Evolutionary conservation across 2,888 invertebrate species (phyloP), one percentile per base, ranked within the genome.

Genomic region (Drosophila nr. perissopoda): DNA sequence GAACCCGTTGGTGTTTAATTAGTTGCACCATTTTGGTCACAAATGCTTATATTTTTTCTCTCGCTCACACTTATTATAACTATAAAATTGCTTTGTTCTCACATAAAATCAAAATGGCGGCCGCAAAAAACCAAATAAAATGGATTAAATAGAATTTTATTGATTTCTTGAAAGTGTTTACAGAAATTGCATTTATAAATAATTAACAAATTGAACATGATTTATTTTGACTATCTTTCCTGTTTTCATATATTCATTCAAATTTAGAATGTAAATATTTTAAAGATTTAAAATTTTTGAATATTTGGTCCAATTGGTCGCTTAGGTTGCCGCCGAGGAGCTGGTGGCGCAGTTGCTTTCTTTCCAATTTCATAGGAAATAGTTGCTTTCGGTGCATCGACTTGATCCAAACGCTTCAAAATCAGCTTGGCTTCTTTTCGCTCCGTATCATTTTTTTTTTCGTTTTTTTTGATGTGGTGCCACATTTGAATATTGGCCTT

Each of bases 301-400:
- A n/a, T n/a, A 18, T 31, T 0, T 31, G 8, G 8, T 21, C 18
- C 2, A 34, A 0, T 6, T n/a, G n/a, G n/a, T 2, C 0, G 16
- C 16, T 2, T 0, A 34, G 18, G 10, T 16, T 25, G 18, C 3
- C 4, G 11, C 11, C 1, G 6, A 18, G 2, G 6, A 18, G 1
- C 1, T 29, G n/a, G 4, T 13, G 27, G 3, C 27, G 3, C 2
- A 27, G 16, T n/a, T 13, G 1, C 7, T 4, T 6, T 7, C 13
- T 1, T 4, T 1, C 29, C 34, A 0, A 4, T 13, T 7, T 11
- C n/a, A 38, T 52, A 40, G 0, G 25, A 29, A n/a, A 76, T 1
- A 1, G 13, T 46, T n/a, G 75, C 66, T 11, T 62, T 70, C 29
- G 66, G 27, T 51, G 51, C 65, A 57, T 76, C 77, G 21, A 74